Base-by-base conservation (phyloP, 2,888 invertebrate genomes). In the Drosophila tanythrix region DNA sequence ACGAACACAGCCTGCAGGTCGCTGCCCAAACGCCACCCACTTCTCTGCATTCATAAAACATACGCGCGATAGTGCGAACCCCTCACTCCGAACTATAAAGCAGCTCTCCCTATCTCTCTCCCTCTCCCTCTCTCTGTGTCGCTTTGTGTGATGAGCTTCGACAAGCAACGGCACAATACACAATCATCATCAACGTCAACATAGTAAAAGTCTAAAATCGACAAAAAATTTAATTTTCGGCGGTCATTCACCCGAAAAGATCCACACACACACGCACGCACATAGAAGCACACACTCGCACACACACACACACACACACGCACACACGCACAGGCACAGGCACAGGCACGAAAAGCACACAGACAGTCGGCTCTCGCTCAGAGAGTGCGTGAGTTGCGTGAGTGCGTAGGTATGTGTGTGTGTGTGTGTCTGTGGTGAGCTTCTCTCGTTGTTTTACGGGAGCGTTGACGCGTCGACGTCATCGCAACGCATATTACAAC, bases 161-260 rank as follows among this genome's bases (percentile, higher is more conserved):
- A 66, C 69, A 76, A 62, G 73, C 69, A 70, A 74, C 56, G 72
- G 74, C 82, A 77, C 66, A 84, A 66, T 66, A 72, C 75, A 81
- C 81, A 71, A 76, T 70, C 82, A 70, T 60, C 84, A 78, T 79
- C 87, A 75, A 83, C 90, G 82, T 83, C 88, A 74, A 84, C 91
- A 90, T 92, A 92, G 92, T 90, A 92, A 92, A 92, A 92, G 91
- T 92, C 91, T 91, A 90, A 92, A 91, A 92, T 90, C 87, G 88
- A 91, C 85, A 91, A 90, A 85, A 91, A 90, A 88, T 83, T 83
- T 85, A 82, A 88, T 92, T 92, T 77, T 92, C 91, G 92, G 92
- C 91, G 92, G 92, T 92, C 92, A 92, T 92, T 92, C 91, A 92
- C 92, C 90, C 91, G 79, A 71, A 78, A 79, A 79, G 81, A 79